phyloP scores from a whole-genome alignment of 30 jellyfish, hydroid and myxozoan species.

The Pseudorhiza aurosa region DNA sequence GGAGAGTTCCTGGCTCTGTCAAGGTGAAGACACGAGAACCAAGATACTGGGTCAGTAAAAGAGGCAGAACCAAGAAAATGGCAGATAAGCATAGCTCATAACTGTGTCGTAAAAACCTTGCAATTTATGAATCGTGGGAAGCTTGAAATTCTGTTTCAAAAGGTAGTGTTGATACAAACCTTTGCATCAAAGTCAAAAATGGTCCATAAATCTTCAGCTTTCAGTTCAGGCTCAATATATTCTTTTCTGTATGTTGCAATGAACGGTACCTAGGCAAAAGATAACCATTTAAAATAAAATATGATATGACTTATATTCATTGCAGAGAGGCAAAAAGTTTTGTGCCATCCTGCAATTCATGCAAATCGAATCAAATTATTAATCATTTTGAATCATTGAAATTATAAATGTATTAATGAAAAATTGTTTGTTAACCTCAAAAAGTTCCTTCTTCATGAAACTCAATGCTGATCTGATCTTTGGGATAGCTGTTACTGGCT shows the following conservation, averaged over 20 bases:
- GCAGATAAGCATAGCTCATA: too few relatives aligned
- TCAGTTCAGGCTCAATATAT: slow-evolving; percentile 93
- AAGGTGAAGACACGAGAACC: too few relatives aligned
- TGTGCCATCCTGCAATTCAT: neutral
- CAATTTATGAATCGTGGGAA: too few relatives aligned
- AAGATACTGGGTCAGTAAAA: too few relatives aligned
- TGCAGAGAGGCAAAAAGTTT: neutral
- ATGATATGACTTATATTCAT: neutral
- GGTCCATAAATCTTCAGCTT: slow-evolving; percentile 90
- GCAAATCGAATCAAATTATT: neutral
- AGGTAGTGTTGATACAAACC: too few relatives aligned
- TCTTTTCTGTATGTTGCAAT: slow-evolving; percentile 96
- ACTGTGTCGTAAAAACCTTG: too few relatives aligned
- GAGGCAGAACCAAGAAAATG: too few relatives aligned
- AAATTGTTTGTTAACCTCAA: too few relatives aligned
- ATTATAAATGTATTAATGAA: too few relatives aligned
- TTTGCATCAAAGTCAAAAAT: slow-evolving; percentile 92
- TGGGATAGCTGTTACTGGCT: slow-evolving; percentile 85
- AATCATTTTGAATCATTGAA: too few relatives aligned
- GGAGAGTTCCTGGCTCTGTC: too few relatives aligned
- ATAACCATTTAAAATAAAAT: neutral
- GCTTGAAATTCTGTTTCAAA: too few relatives aligned
- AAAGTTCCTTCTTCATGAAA: slow-evolving; percentile 92
- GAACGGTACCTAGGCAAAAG: slow-evolving; percentile 85
- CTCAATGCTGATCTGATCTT: slow-evolving; percentile 90